These are phyloP conservation scores for Meloidogyne exigua DNA, from an alignment of 1,140 invertebrate species.

Conservation along the genomic window DNA sequence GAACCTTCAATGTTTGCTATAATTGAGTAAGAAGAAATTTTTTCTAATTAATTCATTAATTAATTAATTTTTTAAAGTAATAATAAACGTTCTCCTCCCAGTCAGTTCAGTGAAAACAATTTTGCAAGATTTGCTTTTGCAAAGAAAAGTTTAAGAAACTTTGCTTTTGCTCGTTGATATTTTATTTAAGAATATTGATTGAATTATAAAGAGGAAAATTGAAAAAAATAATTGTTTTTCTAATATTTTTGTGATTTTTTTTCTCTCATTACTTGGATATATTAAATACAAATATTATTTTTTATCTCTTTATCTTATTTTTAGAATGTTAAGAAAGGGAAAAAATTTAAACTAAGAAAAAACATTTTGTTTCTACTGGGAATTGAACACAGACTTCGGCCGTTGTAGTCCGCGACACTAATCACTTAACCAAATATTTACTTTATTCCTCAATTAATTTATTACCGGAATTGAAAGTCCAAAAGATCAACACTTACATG, in stretches of 20 bases:
- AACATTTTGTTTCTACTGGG: background rate
- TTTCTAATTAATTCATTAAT: too few relatives aligned
- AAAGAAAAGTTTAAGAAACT: background rate
- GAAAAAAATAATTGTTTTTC: background rate
- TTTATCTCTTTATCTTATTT: background rate
- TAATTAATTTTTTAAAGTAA: too few relatives aligned
- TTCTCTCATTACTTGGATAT: background rate
- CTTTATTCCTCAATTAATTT: too few relatives aligned
- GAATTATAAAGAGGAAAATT: background rate
- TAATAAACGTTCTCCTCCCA: background rate
- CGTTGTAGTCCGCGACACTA: too few relatives aligned
- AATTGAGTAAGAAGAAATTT: too few relatives aligned
- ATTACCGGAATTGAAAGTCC: background rate
- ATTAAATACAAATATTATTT: background rate
- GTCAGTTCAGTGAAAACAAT: background rate
- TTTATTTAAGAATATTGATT: background rate
- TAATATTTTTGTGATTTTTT: background rate
- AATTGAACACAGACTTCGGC: background rate
- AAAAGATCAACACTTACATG: background rate
- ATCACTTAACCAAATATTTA: too few relatives aligned
- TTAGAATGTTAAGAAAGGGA: background rate
- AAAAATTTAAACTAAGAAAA: background rate
- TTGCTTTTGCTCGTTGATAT: constrained; percentile 3
- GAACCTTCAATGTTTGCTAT: too few relatives aligned
- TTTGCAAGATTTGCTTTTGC: constrained; percentile 4